Base-by-base conservation (phyloP, 2,888 invertebrate genomes). In the Crossocerus cetratus region DNA sequence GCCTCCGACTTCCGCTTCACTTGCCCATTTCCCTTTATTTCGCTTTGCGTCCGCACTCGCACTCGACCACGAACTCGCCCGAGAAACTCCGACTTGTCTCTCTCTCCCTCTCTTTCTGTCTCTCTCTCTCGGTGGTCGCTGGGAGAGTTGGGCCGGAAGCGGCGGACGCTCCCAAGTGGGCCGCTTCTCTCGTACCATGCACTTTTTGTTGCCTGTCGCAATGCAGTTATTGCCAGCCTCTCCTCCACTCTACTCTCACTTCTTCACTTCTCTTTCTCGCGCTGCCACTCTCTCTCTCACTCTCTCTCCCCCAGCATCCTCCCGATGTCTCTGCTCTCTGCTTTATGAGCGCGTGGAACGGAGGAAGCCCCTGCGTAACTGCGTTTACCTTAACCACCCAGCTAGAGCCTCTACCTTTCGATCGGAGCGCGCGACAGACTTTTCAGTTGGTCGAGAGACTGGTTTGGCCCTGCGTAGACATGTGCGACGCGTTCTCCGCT, bases 171-270 rank as follows among this genome's bases (percentile, higher is more conserved):
- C 18, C 21, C 16, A 43, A 66, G 54, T 42, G 67, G 56, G 16
- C 45, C 62, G 64, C 69, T 59, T 66, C 68, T 67, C 56, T 61
- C 55, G 44, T 32, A 32, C 32, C 32, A 32, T 53, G 61, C 65
- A 56, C 65, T 66, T 72, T 63, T 60, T 69, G n/a, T 71, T 71
- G 43, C 43, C 22, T n/a, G 20, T 66, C 58, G 64, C 55, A 54
- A 21, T 63, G 55, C 69, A 70, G 59, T 74, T 60, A 71, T 65
- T 68, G 62, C 72, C 66, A 76, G 73, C 72, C 69, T 63, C 54
- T 74, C 53, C 21, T 56, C 63, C 59, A 14, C 44, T 68, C 3
- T 43, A 18, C 45, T 42, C 68, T 53, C 43, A 21, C 62, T 62
- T 75, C 75, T 75, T 69, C 74, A 69, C 74, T 58, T 49, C 22